Evolutionary conservation across 2,113 vertebrate genomes (phyloP).

Genomic region (Mus pahari): DNA sequence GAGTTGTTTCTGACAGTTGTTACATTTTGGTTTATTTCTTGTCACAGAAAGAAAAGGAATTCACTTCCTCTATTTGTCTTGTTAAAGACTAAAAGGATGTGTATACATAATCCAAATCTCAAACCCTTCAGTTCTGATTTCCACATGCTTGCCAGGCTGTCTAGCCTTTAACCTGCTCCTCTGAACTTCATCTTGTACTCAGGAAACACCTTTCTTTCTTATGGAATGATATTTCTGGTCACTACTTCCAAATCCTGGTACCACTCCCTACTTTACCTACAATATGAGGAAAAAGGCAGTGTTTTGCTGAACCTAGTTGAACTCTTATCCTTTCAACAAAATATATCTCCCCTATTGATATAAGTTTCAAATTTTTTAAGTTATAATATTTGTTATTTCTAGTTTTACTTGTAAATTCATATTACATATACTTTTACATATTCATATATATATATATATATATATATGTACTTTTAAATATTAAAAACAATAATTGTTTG

Average conservation of each 20-base stretch:
- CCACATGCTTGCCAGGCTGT: background rate
- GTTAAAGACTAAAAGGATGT: background rate
- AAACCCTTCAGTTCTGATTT: background rate
- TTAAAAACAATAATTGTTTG: background rate
- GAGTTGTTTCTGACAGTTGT: background rate
- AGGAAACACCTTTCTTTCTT: background rate
- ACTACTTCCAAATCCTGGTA: background rate
- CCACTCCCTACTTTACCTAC: accelerated
- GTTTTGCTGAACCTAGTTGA: background rate
- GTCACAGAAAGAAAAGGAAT: background rate
- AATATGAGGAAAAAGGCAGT: background rate
- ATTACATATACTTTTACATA: background rate
- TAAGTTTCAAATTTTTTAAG: background rate
- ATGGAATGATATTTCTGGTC: background rate
- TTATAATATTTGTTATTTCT: background rate
- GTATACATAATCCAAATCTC: background rate
- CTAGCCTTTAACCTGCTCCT: background rate
- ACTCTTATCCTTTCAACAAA: background rate
- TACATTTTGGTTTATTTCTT: background rate
- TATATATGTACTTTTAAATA: background rate
- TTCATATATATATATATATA: background rate
- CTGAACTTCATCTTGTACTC: background rate
- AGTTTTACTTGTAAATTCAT: background rate
- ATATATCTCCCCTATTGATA: background rate
- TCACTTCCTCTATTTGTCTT: background rate